Conservation (phyloP, 2,113 vertebrate species). For the Rynchops niger region DNA sequence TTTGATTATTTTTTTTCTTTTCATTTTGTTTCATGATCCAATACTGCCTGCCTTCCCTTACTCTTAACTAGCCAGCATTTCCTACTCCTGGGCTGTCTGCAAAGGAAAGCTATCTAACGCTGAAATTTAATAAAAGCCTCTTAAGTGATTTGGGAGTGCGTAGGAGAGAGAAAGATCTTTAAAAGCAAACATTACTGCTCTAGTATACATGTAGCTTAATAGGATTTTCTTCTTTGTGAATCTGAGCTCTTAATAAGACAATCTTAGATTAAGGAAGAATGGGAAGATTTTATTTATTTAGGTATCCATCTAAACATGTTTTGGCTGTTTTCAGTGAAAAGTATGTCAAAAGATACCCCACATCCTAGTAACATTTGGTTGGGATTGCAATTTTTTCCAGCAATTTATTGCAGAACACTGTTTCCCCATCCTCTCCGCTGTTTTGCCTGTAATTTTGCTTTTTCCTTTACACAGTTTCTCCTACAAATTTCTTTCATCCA, state of each 20-base stretch:
- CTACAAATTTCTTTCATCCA: background rate
- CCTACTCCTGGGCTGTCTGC: conserved; percentile 38
- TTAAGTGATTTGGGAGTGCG: conserved; percentile 62
- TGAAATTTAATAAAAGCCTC: conserved; percentile 70
- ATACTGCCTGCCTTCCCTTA: conserved; percentile 14
- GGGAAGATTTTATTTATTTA: conserved; percentile 7
- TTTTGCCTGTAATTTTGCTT: background rate
- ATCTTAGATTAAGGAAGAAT: conserved; percentile 10
- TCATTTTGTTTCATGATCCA: conserved; percentile 55
- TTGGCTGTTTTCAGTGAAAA: background rate
- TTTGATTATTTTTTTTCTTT: background rate
- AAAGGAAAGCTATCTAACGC: conserved; percentile 58
- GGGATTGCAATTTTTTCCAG: background rate
- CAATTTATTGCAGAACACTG: background rate
- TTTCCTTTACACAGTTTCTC: background rate
- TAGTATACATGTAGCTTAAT: conserved; percentile 37
- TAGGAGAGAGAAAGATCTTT: conserved; percentile 52
- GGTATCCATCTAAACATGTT: background rate
- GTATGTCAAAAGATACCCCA: background rate
- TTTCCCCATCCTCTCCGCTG: background rate
- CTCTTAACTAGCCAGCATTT: conserved; percentile 46
- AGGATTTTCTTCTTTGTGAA: conserved; percentile 48
- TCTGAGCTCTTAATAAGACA: conserved; percentile 50
- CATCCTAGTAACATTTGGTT: background rate
- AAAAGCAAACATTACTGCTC: conserved; percentile 54